Base-by-base conservation (phyloP, 2,113 vertebrate species). In the Gadus macrocephalus region DNA sequence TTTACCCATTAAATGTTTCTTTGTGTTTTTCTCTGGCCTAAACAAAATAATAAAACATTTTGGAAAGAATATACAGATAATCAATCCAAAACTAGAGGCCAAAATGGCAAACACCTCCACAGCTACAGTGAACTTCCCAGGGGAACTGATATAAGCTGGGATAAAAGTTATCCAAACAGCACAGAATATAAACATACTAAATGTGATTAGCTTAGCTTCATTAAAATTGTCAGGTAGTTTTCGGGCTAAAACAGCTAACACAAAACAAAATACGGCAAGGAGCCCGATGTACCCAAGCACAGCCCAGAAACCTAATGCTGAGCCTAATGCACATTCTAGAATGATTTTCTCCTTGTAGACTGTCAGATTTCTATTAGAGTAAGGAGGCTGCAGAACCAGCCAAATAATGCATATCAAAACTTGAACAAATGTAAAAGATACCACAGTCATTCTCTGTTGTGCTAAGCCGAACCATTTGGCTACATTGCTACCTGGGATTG, bases 141-240 rank as follows among this genome's bases (percentile, higher is more conserved):
- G 90, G 35, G 86, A 87, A 67, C 90, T 91, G 71, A 89, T 81
- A 64, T 92, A 83, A 38, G 91, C 91, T n/a, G 92, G 92, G 2
- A 92, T 92, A 71, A 92, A 93, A 15, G 90, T 89, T 25, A 92
- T 86, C 91, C 91, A 92, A 1, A 93, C 92, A 0, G 90, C 90
- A 55, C 82, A 91, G 79, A 92, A 92, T 62, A 93, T 92, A 8
- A 93, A 69, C 91, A 93, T 91, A 73, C 91, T 93, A 75, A 93
- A 93, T 7, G 91, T 87, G 72, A 93, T 92, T 7, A 49, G 42
- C 11, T 49, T 49, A 2, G 42, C 42, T 9, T 49, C 42, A 9
- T 49, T 49, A 9, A 93, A 93, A 0, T 81, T 87, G 67, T 88
- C 89, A 0, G 91, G 91, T 0, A 93, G 80, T 35, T 91, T 92